phyloP scores from a whole-genome alignment of 1,140 invertebrate species.

The Zaprionus vittiger region DNA sequence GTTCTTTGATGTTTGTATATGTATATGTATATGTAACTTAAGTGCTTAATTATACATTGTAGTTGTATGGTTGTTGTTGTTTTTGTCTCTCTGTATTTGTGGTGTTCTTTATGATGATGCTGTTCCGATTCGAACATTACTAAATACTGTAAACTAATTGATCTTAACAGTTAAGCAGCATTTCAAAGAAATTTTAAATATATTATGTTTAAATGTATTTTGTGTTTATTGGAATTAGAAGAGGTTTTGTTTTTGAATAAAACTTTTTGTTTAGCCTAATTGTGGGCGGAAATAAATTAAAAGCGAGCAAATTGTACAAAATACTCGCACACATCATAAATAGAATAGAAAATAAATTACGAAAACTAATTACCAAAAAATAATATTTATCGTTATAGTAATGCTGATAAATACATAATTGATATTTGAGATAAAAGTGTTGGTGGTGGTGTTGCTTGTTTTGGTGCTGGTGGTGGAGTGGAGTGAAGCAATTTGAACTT shows the following conservation, averaged over 20 bases:
- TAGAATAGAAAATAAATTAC: constrained; percentile 62
- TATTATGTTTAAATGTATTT: constrained; percentile 27
- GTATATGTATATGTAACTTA: constrained; percentile 64
- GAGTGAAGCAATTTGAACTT: constrained; percentile 61
- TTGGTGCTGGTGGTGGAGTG: constrained; percentile 12
- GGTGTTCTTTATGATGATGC: constrained; percentile 19
- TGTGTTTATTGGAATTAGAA: constrained; percentile 31
- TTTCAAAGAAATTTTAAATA: constrained; percentile 18
- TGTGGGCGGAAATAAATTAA: constrained; percentile 70
- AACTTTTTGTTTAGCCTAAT: constrained; percentile 52
- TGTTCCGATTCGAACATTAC: constrained; percentile 17
- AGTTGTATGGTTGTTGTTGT: constrained; percentile 31
- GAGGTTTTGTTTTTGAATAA: constrained; percentile 7
- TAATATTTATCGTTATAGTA: constrained; percentile 30
- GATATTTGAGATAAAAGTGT: constrained; percentile 64
- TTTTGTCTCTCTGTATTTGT: constrained; percentile 1
- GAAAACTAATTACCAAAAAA: constrained; percentile 27
- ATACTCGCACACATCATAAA: constrained; percentile 19
- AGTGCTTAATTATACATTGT: constrained; percentile 58
- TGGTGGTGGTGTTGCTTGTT: background rate
- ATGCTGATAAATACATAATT: constrained; percentile 41
- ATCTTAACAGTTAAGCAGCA: constrained; percentile 34
- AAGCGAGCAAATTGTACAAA: constrained; percentile 33
- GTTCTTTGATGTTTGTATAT: constrained; percentile 55
- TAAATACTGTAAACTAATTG: constrained; percentile 40